Evolutionary conservation across 1,140 invertebrate genomes (phyloP).

Genomic region (Pinna nobilis): DNA sequence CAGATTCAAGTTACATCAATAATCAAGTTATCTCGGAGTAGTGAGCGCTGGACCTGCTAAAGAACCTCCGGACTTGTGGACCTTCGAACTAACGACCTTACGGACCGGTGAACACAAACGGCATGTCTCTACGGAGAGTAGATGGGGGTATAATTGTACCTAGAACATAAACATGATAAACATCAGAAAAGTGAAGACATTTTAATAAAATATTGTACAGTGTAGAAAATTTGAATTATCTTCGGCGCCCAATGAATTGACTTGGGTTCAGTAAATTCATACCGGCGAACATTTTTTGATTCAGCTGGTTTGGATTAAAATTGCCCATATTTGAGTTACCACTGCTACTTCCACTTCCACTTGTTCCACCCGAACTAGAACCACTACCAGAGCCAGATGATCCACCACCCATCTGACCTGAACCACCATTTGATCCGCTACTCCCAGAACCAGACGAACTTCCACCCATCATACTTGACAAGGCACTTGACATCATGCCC

Average conservation of each 20-base stretch:
- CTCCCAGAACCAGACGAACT: slow-evolving; percentile 3
- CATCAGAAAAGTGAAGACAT: too few species aligned
- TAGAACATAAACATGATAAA: too few species aligned
- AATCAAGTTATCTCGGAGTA: too few species aligned
- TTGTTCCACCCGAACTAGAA: background rate
- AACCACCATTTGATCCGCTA: slow-evolving; percentile 2
- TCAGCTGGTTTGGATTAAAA: slow-evolving; percentile 39
- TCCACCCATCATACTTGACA: slow-evolving; percentile 12
- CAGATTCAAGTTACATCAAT: too few species aligned
- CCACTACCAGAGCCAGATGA: slow-evolving; percentile 17
- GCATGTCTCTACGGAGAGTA: too few species aligned
- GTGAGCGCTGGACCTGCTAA: too few species aligned
- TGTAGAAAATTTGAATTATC: background rate
- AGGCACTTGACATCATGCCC: slow-evolving; percentile 13
- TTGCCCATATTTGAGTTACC: slow-evolving; percentile 15
- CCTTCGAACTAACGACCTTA: too few species aligned
- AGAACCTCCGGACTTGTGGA: too few species aligned
- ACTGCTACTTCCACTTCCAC: slow-evolving; percentile 1
- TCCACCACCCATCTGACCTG: slow-evolving; percentile 9
- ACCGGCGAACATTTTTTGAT: slow-evolving; percentile 33
- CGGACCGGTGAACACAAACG: too few species aligned
- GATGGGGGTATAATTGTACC: too few species aligned
- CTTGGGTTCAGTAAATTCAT: slow-evolving; percentile 39
- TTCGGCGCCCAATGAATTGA: slow-evolving; percentile 34
- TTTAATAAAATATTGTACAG: too few species aligned